Base-by-base conservation (phyloP, 2,888 invertebrate genomes). In the Oscheius sp. region DNA sequence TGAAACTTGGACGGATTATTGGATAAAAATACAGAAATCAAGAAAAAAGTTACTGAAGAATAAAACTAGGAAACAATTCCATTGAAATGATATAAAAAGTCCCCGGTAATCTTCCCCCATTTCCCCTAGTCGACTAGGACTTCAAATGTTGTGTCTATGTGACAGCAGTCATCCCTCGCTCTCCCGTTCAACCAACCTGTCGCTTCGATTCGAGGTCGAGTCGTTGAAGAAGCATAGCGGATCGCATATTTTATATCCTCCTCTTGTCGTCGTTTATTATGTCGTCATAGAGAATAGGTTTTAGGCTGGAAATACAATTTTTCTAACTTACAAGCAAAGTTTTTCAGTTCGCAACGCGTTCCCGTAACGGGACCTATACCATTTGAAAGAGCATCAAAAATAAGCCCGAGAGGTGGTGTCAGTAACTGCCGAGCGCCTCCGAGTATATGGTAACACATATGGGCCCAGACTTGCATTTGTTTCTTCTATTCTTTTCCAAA, bases 181-280 rank as follows among this genome's bases (percentile, higher is more conserved):
- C n/a, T 16, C 6, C 53, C 18, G 21, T 18, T 18, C 18, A 18
- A 23, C 45, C 25, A 18, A 66, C 66, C 66, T 66, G 66, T 49
- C 66, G 66, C 29, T 49, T 66, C 35, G 52, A 52, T 52, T 52
- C 52, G 27, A 49, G 29, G 52, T 66, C 66, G 49, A 52, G 66
- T 49, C 66, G 66, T 52, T 52, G 66, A 29, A 52, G 66, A 16
- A 66, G 21, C 23, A 66, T 25, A n/a, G 66, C 52, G 25, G 66
- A 66, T 16, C 66, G 46, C 66, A 66, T 66, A 5, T 55, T 35
- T 35, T 35, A 35, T n/a, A n/a, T n/a, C n/a, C n/a, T 35, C 35
- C 35, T 35, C 35, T 35, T 35, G 5, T 35, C 21, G 49, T 18
- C 49, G 49, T 49, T 49, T 5, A 7, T 21, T 49, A 49, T 21